Base-by-base conservation (phyloP, 2,113 vertebrate species). In the Cynoglossus semilaevis region DNA sequence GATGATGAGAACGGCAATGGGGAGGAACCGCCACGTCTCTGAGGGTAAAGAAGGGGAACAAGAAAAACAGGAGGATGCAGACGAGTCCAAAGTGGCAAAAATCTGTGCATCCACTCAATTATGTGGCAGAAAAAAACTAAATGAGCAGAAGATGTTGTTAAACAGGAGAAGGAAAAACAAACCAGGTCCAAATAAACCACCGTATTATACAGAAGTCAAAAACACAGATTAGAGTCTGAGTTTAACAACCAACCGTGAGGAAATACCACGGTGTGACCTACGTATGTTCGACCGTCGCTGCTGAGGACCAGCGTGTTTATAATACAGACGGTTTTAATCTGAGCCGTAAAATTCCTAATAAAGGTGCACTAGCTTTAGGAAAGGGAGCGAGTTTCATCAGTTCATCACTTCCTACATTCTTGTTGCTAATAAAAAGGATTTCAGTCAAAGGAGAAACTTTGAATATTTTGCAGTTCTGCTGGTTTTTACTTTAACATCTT, bases 1-100 rank as follows among this genome's bases (percentile, higher is more conserved):
- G 82, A 86, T 84, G 81, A 85, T 84, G 83, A 87, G 80, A 85
- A 79, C 76, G 60, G 77, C 77, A 83, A 84, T 83, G 75, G 80
- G 81, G 71, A 84, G 84, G 76, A 85, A 84, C 81, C 81, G 68
- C 55, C 60, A 83, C 67, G 38, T 59, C 45, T 65, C 49, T 44
- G 8, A n/a, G 57, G 67, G 41, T 14, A 35, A 66, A 48, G 62
- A 65, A 41, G 51, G 57, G 53, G 54, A 22, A 22, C 13, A 46
- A 67, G 15, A 60, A 12, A 7, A 14, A 65, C 35, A 38, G 29
- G 9, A 69, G 40, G 50, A 64, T 38, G 55, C 38, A 38, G 42
- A 36, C 34, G 18, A 67, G 45, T 35, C 11, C n/a, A 61, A 22
- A 60, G 56, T 47, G 51, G 58, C 52, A 67, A 57, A 54, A 69